These are phyloP conservation scores for Amphipyra berbera DNA, from an alignment of 2,888 invertebrate species.

Conservation along the genomic window DNA sequence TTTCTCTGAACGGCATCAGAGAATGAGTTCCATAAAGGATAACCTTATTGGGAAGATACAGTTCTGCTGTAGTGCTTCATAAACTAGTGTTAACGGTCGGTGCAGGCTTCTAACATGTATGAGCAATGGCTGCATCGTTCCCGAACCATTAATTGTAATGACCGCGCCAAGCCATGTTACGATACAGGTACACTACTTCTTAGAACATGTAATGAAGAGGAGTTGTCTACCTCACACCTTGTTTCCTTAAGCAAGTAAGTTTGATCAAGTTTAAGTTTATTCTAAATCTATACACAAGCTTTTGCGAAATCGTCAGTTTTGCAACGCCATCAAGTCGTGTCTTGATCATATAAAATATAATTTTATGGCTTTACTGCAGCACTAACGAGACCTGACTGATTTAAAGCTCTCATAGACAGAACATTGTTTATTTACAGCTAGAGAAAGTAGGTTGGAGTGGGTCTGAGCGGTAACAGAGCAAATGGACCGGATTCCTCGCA, in stretches of 20 bases:
- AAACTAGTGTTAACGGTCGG: slow-evolving; percentile 11
- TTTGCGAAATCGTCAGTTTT: slow-evolving; percentile 7
- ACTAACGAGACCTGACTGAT: slow-evolving; percentile 15
- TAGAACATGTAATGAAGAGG: not conserved
- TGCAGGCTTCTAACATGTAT: slow-evolving; percentile 22
- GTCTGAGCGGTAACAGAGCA: slow-evolving; percentile 30
- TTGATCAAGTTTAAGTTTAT: not conserved
- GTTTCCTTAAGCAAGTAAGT: not conserved
- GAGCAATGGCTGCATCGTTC: slow-evolving; percentile 32
- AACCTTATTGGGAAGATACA: not conserved
- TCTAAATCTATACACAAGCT: not conserved
- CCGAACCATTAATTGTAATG: slow-evolving; percentile 26
- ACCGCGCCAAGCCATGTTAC: slow-evolving; percentile 20
- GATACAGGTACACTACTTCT: slow-evolving; percentile 7
- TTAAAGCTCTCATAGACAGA: slow-evolving; percentile 35
- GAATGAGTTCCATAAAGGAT: not conserved
- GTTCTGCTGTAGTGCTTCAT: slow-evolving; percentile 14
- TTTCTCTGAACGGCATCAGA: not conserved
- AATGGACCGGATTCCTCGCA: slow-evolving; percentile 56
- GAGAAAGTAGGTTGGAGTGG: slow-evolving; percentile 52
- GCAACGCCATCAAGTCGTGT: slow-evolving; percentile 2
- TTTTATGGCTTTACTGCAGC: slow-evolving; percentile 5
- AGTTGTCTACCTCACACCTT: slow-evolving; percentile 1
- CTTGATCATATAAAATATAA: slow-evolving; percentile 18
- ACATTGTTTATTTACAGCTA: slow-evolving; percentile 49